Base-by-base conservation (phyloP, 2,797 vertebrate species). In the Remorina albescens region DNA sequence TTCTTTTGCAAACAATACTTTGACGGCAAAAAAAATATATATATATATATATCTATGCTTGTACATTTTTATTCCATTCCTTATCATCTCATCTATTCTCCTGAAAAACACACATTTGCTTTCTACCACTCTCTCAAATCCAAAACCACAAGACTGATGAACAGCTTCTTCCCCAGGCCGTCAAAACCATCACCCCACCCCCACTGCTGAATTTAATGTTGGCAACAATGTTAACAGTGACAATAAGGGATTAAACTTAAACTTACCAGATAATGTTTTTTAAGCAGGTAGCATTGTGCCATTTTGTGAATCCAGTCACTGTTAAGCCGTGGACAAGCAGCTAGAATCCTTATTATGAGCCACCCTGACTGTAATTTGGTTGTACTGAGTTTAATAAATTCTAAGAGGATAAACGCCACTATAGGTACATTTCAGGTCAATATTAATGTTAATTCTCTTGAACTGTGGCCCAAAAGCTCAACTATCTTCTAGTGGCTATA, bases 391-490 rank as follows among this genome's bases (percentile, higher is more conserved):
- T 57, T 56, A 36, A 46, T 25, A 16, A 12, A 54, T 39, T 57
- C 21, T 59, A 30, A 51, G 19, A 62, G 32, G 34, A 39, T 28
- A 47, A 25, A 10, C 41, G 23, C 34, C 34, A 6, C 19, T 32
- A 8, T 13, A 7, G 11, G 12, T 25, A 57, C 49, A 42, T 42
- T 30, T 62, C 39, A 61, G 10, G 6, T 8, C 54, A 32, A 47
- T 10, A 23, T 23, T 9, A 0, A 56, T 19, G 41, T 49, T 25
- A 49, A 56, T 60, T 60, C 6, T 59, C 12, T 28, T 54, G 7
- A 41, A 68, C 30, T 36, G 32, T 25, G 58, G 9, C 25, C 49
- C 25, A 41, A 55, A 67, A 44, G 63, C 34, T 62, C 59, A 71
- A 32, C 39, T 21, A 18, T 6, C 12, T n/a, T 23, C 23, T 30